Evolutionary conservation across 2,888 invertebrate genomes (phyloP).

Genomic region (Megalurothrips usitatus): DNA sequence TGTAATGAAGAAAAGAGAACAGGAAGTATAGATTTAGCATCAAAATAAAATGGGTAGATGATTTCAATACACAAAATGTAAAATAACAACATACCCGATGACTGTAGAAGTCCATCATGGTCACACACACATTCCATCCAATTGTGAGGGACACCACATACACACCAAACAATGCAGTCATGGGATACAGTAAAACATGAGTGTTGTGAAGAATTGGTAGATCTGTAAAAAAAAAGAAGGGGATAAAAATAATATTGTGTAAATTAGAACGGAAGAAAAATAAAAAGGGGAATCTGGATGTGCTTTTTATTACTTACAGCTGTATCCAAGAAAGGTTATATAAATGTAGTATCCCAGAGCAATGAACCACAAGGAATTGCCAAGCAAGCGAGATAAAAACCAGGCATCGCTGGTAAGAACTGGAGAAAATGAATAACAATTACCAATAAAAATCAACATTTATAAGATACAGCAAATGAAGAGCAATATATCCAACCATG

Average conservation of each 20-base stretch:
- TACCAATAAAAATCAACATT: neutral
- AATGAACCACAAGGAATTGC: conserved; percentile 90
- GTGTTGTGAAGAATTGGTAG: conserved; percentile 82
- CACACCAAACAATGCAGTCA: conserved; percentile 69
- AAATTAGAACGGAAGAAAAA: neutral
- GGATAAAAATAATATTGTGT: conserved; percentile 21
- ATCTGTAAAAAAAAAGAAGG: conserved; percentile 54
- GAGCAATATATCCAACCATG: conserved; percentile 56
- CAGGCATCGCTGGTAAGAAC: conserved; percentile 62
- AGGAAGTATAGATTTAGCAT: neutral
- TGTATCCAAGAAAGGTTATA: conserved; percentile 95
- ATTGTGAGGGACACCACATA: conserved; percentile 73
- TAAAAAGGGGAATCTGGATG: too few species aligned
- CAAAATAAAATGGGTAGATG: neutral
- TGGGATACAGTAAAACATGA: conserved; percentile 74
- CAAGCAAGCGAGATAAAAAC: conserved; percentile 55
- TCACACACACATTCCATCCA: conserved; percentile 78
- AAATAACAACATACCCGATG: conserved; percentile 56
- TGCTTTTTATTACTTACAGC: conserved; percentile 62
- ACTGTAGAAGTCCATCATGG: conserved; percentile 78
- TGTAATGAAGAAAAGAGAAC: neutral
- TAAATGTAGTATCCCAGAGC: conserved; percentile 90
- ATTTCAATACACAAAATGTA: too few species aligned
- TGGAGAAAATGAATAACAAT: conserved; percentile 47
- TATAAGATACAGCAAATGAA: neutral